Evolutionary conservation across 2,797 vertebrate species (phyloP), one percentile per base, ranked within the genome.

Genomic region (Distichodus sexfasciatus): DNA sequence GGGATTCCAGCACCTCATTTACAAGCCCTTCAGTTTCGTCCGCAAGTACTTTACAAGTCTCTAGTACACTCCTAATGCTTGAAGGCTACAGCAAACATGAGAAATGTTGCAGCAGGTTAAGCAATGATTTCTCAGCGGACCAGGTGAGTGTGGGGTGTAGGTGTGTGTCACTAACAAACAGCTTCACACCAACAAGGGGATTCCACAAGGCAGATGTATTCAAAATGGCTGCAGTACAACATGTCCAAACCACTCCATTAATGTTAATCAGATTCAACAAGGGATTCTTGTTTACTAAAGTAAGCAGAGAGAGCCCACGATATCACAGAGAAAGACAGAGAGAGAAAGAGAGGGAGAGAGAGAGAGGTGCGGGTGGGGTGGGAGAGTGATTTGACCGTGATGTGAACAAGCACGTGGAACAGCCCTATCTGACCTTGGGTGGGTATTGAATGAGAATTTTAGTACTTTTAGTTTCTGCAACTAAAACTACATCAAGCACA

Each of bases 61-160:
- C 21, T 33, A 63, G 19, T 15, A 44, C 31, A 51, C 3, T n/a
- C 17, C 47, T 51, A 59, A 50, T 41, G 19, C 44, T 15, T 38
- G 33, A 53, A 26, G n/a, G 12, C 28, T 19, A 26, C 15, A 43
- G 47, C 48, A 53, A 54, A 62, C 23, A 36, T 29, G 31, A 69
- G 26, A 38, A 62, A 50, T 40, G 15, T 17, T 29, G 35, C 36
- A 47, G 40, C 19, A 67, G 29, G 31, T 60, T 62, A 63, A 68
- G 6, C 9, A 23, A 5, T 58, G 43, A 69, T 63, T 19, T 74
- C 58, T 46, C 33, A 9, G 28, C 1, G 66, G 59, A 26, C 40
- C 3, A n/a, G 11, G 12, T 38, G 17, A 26, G 26, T 15, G 8
- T 11, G 41, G 38, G 50, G 26, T 38, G 46, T 14, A 58, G 4